Base-by-base conservation (phyloP, 2,113 vertebrate species). In the Recurvirostra avosetta region DNA sequence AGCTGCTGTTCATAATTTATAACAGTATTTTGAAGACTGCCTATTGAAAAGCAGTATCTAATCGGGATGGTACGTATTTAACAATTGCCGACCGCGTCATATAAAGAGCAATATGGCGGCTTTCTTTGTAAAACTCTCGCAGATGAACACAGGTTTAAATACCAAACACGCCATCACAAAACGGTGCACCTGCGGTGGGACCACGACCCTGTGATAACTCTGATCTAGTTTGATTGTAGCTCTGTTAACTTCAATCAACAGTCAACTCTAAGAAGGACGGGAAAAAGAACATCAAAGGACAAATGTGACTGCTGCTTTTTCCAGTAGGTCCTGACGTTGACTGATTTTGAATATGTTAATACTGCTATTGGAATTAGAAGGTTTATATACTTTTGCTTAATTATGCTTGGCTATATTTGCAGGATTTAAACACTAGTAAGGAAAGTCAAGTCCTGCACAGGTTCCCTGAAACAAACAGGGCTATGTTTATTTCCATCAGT, bases 201-300 rank as follows among this genome's bases (percentile, higher is more conserved):
- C 41, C 49, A 18, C 1, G 19, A 40, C 26, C 23, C 59, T 58
- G 36, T 40, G 70, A 75, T 65, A 96, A 86, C 67, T 81, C 92
- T 88, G 71, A 80, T 76, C 61, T 82, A 27, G 72, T 58, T 47
- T 84, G 81, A 82, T 19, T 62, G 22, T 19, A 91, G 61, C 34
- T 88, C 77, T 91, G 94, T 56, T 94, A 95, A 92, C 32, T 23
- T 85, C 94, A 81, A 29, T 36, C 87, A 93, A 34, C 36, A 62
- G 43, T 43, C 83, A 97, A 25, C 4, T 36, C 86, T n/a, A 86
- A 94, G 45, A 50, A 71, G n/a, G 86, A 53, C 8, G 22, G 27
- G 65, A 73, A 78, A 91, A 92, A 77, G 45, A 79, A 66, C 52
- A 90, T 75, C 18, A 50, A 66, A 96, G 29, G 56, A 62, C 77